Evolutionary conservation across 2,113 vertebrate genomes (phyloP).

Genomic region (Podarcis muralis): DNA sequence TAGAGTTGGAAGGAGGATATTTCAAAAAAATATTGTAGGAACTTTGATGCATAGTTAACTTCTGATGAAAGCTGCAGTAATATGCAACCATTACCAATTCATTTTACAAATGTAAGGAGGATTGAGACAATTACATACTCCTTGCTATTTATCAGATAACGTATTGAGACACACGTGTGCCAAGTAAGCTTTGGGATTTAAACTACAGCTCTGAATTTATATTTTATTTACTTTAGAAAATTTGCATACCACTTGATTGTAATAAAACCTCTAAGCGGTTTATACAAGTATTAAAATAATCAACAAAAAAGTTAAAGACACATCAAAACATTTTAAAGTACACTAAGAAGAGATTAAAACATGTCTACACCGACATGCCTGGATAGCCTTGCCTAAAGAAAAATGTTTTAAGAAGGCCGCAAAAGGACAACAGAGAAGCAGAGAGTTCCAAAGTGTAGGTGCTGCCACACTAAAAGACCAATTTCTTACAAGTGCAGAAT

Average conservation of each 20-base stretch:
- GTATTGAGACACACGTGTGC: neutral
- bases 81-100: neutral
- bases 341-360: neutral
- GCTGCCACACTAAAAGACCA: too few relatives aligned
- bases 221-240: neutral
- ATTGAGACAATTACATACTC: neutral
- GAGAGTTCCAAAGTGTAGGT: too few relatives aligned
- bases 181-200: neutral
- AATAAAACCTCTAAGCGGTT: neutral
- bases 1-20: neutral
- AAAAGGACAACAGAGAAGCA: too few relatives aligned
- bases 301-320: neutral
- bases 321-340: neutral
- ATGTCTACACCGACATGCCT: neutral
- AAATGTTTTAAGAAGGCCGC: too few relatives aligned
- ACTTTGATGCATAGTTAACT: neutral
- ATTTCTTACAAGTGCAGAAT: too few relatives aligned
- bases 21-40: neutral
- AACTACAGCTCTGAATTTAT: neutral
- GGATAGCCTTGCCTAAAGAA: too few relatives aligned
- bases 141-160: neutral
- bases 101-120: neutral
- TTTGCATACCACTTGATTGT: neutral
- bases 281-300: neutral
- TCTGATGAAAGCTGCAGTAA: neutral